A percentile compares a stretch with the other conserved stretches of the same genome.
Evolutionary conservation across 2,888 invertebrate genomes (phyloP).

Genomic region (Dysmachus trigonus): DNA sequence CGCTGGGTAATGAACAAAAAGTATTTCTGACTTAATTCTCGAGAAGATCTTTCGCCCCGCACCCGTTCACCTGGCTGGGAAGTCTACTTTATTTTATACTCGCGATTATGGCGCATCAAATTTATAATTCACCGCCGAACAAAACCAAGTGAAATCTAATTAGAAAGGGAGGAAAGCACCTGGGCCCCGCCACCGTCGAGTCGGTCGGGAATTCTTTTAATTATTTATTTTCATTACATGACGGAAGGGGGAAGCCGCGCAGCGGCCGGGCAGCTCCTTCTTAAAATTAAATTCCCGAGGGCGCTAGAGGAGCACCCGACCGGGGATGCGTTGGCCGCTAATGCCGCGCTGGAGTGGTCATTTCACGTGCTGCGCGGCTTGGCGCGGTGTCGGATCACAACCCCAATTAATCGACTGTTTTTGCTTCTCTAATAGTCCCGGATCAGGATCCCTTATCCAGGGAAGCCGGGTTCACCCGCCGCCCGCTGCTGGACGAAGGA

Average conservation of each 20-base stretch:
- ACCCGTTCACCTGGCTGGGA: constrained; percentile 19
- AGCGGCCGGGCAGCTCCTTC: background rate
- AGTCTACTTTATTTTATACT: constrained; percentile 40
- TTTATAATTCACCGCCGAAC: constrained; percentile 36
- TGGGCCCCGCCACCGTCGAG: background rate
- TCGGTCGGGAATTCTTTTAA: constrained; percentile 28
- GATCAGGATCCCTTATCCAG: background rate
- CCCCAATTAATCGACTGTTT: constrained; percentile 30
- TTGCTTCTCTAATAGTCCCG: constrained; percentile 13
- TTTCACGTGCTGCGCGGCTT: background rate
- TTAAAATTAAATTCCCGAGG: constrained; percentile 3
- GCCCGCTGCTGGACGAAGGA: background rate
- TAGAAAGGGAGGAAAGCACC: constrained; percentile 40
- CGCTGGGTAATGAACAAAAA: constrained; percentile 35
- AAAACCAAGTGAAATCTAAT: constrained; percentile 42
- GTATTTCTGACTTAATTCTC: constrained; percentile 41
- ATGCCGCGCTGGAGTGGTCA: background rate
- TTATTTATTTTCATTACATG: constrained; percentile 40
- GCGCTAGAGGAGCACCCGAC: background rate
- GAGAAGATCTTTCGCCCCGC: constrained; percentile 26
- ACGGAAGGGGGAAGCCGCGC: background rate
- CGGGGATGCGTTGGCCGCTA: background rate
- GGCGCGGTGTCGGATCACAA: constrained; percentile 3
- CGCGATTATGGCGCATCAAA: constrained; percentile 41
- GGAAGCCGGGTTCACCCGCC: background rate